Percentiles rank a stretch among this genome's conserved stretches.
phyloP scores from a whole-genome alignment of 2,113 vertebrate species.

The Aythya baeri region DNA sequence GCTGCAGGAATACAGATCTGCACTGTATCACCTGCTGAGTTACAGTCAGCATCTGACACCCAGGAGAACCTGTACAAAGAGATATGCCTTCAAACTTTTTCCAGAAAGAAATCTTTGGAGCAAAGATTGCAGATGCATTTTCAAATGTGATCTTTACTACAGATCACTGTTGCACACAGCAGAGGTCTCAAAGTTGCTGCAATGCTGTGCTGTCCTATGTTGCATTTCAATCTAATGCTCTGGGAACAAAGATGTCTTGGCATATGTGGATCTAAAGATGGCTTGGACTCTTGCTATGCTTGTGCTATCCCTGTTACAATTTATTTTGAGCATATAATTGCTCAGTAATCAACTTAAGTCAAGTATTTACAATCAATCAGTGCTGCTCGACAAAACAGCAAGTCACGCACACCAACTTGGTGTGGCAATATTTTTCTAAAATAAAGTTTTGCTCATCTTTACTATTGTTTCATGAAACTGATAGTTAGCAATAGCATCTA shows the following conservation, averaged over 20 bases:
- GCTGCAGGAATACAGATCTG: too few relatives aligned
- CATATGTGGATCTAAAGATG: fast-evolving
- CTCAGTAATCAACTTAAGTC: not conserved
- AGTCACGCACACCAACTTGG: not conserved
- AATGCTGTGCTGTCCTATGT: not conserved
- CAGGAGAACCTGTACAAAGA: not conserved
- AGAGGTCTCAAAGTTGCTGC: not conserved
- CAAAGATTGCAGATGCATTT: not conserved
- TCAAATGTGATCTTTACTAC: not conserved
- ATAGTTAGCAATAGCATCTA: not conserved
- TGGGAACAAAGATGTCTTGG: not conserved
- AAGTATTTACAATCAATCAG: not conserved
- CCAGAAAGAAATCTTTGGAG: too few relatives aligned
- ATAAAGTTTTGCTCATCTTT: not conserved
- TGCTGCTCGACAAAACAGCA: not conserved
- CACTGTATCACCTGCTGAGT: not conserved
- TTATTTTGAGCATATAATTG: not conserved
- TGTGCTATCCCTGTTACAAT: not conserved
- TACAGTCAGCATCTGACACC: too few relatives aligned
- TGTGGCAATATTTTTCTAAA: not conserved
- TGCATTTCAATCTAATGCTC: not conserved
- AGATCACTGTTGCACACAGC: not conserved
- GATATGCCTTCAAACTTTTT: not conserved
- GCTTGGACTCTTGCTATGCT: not conserved
- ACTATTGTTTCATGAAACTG: not conserved